These are phyloP conservation scores for Volucella bombylans DNA, from an alignment of 2,888 invertebrate species.

Conservation along the genomic window DNA sequence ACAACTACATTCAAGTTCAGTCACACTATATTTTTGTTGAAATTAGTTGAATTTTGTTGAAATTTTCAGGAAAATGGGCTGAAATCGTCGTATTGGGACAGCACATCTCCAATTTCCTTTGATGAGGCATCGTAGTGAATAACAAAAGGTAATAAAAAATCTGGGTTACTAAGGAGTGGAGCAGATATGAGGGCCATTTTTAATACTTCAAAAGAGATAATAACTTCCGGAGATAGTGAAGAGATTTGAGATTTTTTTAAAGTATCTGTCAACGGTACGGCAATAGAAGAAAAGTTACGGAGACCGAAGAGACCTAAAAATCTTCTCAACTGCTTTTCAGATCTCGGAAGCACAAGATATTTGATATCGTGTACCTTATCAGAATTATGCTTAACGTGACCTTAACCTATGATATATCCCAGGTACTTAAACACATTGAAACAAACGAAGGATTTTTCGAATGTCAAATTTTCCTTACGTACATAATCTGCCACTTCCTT, in stretches of 20 bases:
- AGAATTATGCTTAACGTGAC: slow-evolving; percentile 38
- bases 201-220: slow-evolving; percentile 25
- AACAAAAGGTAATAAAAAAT: slow-evolving; percentile 37
- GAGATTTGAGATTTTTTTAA: slow-evolving; percentile 36
- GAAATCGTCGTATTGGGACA: slow-evolving; percentile 45
- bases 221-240: slow-evolving; percentile 6
- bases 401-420: slow-evolving; percentile 48
- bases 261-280: slow-evolving; percentile 39
- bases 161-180: slow-evolving; percentile 43
- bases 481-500: slow-evolving; percentile 42
- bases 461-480: slow-evolving; percentile 50
- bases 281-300: slow-evolving; percentile 46
- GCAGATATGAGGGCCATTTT: slow-evolving; percentile 39
- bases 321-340: slow-evolving; percentile 70
- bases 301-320: slow-evolving; percentile 71
- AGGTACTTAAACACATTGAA: slow-evolving; percentile 39
- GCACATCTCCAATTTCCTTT: slow-evolving; percentile 46
- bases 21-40: slow-evolving; percentile 20
- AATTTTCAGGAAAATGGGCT: slow-evolving; percentile 30
- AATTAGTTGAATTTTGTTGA: slow-evolving; percentile 42
- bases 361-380: slow-evolving; percentile 35
- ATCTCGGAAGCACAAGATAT: slow-evolving; percentile 37
- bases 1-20: slow-evolving; percentile 51
- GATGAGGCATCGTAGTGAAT: slow-evolving; percentile 64
- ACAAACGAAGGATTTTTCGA: slow-evolving; percentile 54